A percentile compares a stretch with the other conserved stretches of the same genome.
Evolutionary conservation across 2,113 vertebrate species (phyloP).

Genomic region (Halichoerus grypus): DNA sequence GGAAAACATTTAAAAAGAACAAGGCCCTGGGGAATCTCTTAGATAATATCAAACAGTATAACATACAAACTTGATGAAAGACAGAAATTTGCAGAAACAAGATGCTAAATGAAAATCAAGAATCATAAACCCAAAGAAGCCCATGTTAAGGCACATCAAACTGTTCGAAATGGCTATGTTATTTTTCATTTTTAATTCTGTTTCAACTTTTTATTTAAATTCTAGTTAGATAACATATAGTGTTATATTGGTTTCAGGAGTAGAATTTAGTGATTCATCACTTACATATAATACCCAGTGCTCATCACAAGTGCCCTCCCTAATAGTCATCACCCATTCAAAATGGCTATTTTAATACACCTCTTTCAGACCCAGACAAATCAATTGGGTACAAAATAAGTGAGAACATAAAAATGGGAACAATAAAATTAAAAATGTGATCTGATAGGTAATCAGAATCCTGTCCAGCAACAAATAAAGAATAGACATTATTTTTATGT

Average conservation of each 20-base stretch:
- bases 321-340: neutral
- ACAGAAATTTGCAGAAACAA: neutral
- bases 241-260: neutral
- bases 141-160: neutral
- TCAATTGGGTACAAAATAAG: neutral
- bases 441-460: neutral
- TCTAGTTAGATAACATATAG: neutral
- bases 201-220: neutral
- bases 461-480: neutral
- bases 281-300: neutral
- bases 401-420: neutral
- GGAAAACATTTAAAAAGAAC: neutral
- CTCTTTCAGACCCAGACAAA: neutral
- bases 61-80: neutral
- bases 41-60: neutral
- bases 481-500: neutral
- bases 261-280: neutral
- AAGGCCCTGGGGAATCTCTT: neutral
- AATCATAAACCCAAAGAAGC: neutral
- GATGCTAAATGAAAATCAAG: constrained; percentile 5
- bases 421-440: neutral
- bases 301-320: neutral
- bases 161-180: neutral
- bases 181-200: neutral
- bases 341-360: neutral